Conservation (phyloP, 2,113 vertebrate species). For the Catharus fuscescens region DNA sequence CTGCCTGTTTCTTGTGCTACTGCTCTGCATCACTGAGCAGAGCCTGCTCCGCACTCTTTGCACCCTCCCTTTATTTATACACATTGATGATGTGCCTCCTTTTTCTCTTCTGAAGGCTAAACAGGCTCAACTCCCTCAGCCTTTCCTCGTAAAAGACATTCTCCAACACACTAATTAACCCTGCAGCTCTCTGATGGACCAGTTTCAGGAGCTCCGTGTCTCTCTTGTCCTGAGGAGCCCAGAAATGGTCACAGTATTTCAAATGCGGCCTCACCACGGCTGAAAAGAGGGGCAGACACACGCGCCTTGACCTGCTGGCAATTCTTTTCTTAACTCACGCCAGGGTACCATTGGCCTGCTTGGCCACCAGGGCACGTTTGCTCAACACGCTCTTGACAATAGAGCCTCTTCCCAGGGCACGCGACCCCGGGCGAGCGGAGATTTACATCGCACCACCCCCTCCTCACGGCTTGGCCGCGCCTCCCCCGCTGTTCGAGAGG, state of each 20-base stretch:
- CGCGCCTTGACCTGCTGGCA: not conserved
- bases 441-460: not conserved
- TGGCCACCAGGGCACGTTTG: too few species aligned
- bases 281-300: not conserved
- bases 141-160: not conserved
- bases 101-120: not conserved
- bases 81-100: not conserved
- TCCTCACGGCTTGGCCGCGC: not conserved
- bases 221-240: not conserved
- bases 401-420: not conserved
- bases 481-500: not conserved
- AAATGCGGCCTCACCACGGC: not conserved
- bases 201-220: not conserved
- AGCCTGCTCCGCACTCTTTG: not conserved
- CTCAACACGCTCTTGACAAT: accelerated
- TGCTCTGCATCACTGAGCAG: not conserved
- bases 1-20: not conserved
- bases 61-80: not conserved
- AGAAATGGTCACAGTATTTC: not conserved
- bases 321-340: not conserved
- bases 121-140: too few species aligned
- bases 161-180: not conserved
- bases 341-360: accelerated
- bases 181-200: not conserved
- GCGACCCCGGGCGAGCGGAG: not conserved